Base-by-base conservation (phyloP, 1,140 invertebrate species). In the Brachionus sp. region DNA sequence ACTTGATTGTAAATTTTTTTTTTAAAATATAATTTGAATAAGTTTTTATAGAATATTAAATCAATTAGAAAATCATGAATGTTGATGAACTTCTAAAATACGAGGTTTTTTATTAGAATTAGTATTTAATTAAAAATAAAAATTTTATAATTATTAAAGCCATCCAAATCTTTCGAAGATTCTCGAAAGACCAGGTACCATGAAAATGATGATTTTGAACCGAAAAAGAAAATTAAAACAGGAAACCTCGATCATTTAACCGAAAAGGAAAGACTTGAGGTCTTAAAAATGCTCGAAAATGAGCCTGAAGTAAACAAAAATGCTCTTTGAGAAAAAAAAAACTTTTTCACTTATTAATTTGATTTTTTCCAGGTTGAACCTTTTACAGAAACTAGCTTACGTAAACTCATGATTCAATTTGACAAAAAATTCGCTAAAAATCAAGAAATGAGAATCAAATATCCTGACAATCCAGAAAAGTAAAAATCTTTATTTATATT, bases 401-500 rank as follows among this genome's bases (percentile, higher is more conserved):
- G 97, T 86, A 93, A 93, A 87, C 92, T 98, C 86, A 91, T 98
- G 42, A 89, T 97, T 13, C 88, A 90, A 85, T 97, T 99, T 90
- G 97, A 99, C 87, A 98, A 98, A 87, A 92, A 94, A 87, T 93
- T 94, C 53, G 90, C 97, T 0, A 95, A 93, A 88, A 99, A 99
- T 88, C 94, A 97, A 87, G 97, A 99, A 90, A 95, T 98, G 93
- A 91, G 98, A 85, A 98, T 99, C 0, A 99, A 99, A 89, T 98
- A 96, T 90, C 94, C 96, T 2, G 97, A 98, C 88, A 92, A 94
- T 85, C 95, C 98, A 50, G 95, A 98, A 87, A 97, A 97, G 92
- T 93, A 89, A 87, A 7, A 33, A 29, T 46, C 25, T 78, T 39
- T 42, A 39, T 7, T 37, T 70, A 13, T 19, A 5, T 42, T 70